Evolutionary conservation across 2,797 vertebrate genomes (phyloP).

Genomic region (Lates japonicus): DNA sequence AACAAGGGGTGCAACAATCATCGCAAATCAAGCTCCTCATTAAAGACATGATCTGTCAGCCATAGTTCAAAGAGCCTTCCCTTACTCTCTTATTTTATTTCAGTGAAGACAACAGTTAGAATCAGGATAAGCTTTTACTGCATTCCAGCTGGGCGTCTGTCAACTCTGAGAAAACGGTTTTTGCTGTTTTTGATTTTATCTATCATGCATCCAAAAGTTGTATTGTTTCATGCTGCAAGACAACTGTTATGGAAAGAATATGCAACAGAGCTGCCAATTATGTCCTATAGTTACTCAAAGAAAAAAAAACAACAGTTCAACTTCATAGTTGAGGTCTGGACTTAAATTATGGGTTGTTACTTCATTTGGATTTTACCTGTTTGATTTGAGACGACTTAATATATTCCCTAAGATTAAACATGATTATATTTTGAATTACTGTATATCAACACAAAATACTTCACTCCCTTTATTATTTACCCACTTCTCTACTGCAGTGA

Average conservation of each 20-base stretch:
- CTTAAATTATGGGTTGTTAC: neutral
- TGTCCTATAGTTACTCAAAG: too few relatives aligned
- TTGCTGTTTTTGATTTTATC: neutral
- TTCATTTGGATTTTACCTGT: neutral
- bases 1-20: conserved; percentile 53
- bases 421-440: neutral
- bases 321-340: too few relatives aligned
- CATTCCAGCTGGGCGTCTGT: neutral
- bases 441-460: neutral
- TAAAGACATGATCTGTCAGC: conserved; percentile 54
- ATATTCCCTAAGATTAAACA: neutral
- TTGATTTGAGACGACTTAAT: too few relatives aligned
- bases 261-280: neutral
- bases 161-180: neutral
- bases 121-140: neutral
- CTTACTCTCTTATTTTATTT: conserved; percentile 31
- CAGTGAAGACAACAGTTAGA: neutral
- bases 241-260: neutral
- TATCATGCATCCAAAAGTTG: neutral
- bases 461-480: neutral
- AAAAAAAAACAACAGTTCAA: too few relatives aligned
- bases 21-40: conserved; percentile 66
- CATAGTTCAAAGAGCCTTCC: conserved; percentile 37
- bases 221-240: neutral
- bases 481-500: neutral